Percentiles rank a stretch among this genome's conserved stretches.
Conservation (phyloP, 2,888 invertebrate genomes). For the Molorchus minor region DNA sequence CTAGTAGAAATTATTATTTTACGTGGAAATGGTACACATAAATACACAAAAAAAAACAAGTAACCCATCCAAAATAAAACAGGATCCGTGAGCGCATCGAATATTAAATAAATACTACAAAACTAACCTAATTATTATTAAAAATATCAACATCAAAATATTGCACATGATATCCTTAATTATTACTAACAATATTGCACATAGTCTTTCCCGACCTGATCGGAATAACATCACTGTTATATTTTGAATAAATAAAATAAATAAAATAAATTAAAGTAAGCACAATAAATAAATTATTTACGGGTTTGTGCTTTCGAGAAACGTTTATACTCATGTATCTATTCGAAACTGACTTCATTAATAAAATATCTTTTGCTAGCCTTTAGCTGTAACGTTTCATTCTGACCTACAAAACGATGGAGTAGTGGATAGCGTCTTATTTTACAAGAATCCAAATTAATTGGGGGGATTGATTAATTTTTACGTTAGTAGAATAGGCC, state of each 20-base stretch:
- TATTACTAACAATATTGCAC: slow-evolving; percentile 48
- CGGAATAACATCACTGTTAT: slow-evolving; percentile 35
- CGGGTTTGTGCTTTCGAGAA: slow-evolving; percentile 24
- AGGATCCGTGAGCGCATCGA: slow-evolving; percentile 18
- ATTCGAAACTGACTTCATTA: not conserved
- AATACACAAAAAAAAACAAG: slow-evolving; percentile 1
- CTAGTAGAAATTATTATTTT: too few species aligned
- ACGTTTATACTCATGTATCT: slow-evolving; percentile 13
- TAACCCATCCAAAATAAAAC: slow-evolving; percentile 7
- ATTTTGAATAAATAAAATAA: slow-evolving; percentile 39
- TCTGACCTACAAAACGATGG: not conserved
- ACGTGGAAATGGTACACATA: too few species aligned
- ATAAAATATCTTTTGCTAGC: not conserved
- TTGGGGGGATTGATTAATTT: too few species aligned
- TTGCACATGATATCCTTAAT: slow-evolving; percentile 43
- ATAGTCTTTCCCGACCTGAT: slow-evolving; percentile 44
- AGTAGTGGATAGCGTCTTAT: not conserved
- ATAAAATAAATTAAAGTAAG: slow-evolving; percentile 40
- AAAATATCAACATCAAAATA: slow-evolving; percentile 43
- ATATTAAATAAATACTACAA: not conserved
- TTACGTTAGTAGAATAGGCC: too few species aligned
- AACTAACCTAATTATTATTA: slow-evolving; percentile 18
- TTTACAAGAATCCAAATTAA: not conserved
- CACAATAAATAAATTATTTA: slow-evolving; percentile 27
- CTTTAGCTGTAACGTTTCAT: not conserved